A percentile compares a stretch with the other conserved stretches of the same genome.
phyloP scores from a whole-genome alignment of 2,113 vertebrate genomes.

The Abramis brama region DNA sequence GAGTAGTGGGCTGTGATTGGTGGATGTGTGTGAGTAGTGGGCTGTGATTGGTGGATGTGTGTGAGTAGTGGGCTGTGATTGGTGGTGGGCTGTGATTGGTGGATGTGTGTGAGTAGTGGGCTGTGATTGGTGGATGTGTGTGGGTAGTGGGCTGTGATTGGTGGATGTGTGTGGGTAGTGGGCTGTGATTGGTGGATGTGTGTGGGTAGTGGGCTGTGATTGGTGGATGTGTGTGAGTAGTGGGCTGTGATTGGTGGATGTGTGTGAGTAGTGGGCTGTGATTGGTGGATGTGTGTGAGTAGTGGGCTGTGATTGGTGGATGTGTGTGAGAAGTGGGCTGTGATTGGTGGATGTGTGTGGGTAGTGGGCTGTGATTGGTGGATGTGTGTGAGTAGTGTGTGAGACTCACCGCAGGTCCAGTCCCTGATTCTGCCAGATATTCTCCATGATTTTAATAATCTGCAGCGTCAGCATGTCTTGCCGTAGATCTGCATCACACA shows the following conservation, averaged over 20 bases:
- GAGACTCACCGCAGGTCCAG: slow-evolving; percentile 66
- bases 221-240: not conserved
- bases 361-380: not conserved
- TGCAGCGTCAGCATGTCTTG: slow-evolving; percentile 74
- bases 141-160: not conserved
- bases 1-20: no score
- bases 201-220: not conserved
- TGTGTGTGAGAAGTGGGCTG: not conserved
- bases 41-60: not conserved
- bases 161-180: not conserved
- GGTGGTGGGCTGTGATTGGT: not conserved
- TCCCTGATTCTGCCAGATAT: slow-evolving; percentile 74
- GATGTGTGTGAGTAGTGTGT: not conserved
- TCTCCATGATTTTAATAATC: slow-evolving; percentile 73
- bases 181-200: not conserved
- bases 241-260: not conserved
- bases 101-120: not conserved
- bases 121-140: not conserved
- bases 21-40: no score
- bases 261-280: not conserved
- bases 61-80: not conserved
- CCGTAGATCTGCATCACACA: slow-evolving; percentile 63
- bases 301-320: not conserved
- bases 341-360: not conserved
- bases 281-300: slow-evolving; percentile 1